Evolutionary conservation across 2,797 vertebrate genomes (phyloP).

Genomic region (Pteronotus mesoamericanus): DNA sequence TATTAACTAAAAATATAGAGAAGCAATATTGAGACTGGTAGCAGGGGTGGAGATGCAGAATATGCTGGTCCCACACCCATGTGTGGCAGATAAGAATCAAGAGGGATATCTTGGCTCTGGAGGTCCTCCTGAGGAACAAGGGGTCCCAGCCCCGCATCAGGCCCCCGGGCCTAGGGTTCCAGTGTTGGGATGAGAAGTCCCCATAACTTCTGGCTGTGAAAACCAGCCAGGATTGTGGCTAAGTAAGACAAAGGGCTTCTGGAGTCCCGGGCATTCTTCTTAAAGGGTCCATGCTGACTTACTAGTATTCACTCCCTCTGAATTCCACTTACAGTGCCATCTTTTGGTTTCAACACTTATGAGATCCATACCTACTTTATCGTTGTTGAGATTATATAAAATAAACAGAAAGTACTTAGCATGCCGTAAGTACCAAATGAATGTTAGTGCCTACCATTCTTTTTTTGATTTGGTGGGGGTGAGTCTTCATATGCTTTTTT

Average conservation of each 20-base stretch:
- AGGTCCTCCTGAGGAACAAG: neutral
- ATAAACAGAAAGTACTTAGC: neutral
- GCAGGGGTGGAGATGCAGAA: neutral
- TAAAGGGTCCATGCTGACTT: neutral
- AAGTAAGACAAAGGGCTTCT: neutral
- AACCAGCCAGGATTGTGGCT: neutral
- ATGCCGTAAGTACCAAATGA: accelerated
- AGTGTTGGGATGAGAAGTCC: neutral
- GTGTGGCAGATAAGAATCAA: neutral
- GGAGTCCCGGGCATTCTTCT: neutral
- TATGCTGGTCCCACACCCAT: neutral
- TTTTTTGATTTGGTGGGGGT: neutral
- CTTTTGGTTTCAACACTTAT: neutral
- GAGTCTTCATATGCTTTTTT: neutral
- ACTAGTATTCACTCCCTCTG: neutral
- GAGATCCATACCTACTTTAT: neutral
- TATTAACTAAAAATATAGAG: neutral
- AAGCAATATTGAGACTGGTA: neutral
- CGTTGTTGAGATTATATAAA: neutral
- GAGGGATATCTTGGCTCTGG: neutral
- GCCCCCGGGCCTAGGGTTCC: neutral
- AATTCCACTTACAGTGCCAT: neutral
- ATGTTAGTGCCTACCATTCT: neutral
- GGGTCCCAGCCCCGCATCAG: neutral
- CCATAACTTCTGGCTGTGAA: neutral